Conservation (phyloP, 2,113 vertebrate species). For the Entelurus aequoreus region DNA sequence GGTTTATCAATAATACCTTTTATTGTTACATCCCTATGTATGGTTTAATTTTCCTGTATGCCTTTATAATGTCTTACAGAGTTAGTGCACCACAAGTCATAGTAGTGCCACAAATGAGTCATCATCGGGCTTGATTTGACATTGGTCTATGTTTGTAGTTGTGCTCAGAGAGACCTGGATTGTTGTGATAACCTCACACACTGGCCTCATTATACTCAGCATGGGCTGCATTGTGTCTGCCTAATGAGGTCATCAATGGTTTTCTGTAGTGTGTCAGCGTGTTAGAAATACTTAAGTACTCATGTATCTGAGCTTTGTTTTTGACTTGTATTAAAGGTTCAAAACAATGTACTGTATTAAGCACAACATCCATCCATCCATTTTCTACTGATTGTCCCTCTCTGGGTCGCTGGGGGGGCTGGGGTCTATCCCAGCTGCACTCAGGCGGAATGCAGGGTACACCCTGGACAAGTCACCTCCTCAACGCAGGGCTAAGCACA, state of each 20-base stretch:
- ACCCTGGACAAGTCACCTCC: too few relatives aligned
- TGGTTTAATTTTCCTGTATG: neutral
- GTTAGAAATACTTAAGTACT: constrained; percentile 12
- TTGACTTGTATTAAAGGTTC: constrained; percentile 3
- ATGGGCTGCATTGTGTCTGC: constrained; percentile 44
- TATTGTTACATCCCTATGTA: neutral
- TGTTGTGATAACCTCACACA: constrained; percentile 61
- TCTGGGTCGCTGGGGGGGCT: too few relatives aligned
- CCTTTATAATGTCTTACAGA: neutral
- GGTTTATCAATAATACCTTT: too few relatives aligned
- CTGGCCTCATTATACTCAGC: constrained; percentile 50
- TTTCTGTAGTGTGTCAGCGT: constrained; percentile 26
- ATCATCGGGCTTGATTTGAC: constrained; percentile 21
- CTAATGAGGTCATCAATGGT: constrained; percentile 55
- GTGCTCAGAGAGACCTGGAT: constrained; percentile 26
- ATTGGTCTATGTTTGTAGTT: constrained; percentile 25
- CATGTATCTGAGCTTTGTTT: constrained; percentile 15
- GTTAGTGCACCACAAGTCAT: constrained; percentile 18
- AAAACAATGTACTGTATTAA: neutral
- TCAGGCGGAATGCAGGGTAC: too few relatives aligned
- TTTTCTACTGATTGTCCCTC: too few relatives aligned
- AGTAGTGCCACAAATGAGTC: constrained; percentile 30
- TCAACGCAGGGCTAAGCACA: too few relatives aligned
- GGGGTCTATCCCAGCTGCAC: too few relatives aligned
- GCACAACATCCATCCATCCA: too few relatives aligned